phyloP scores from a whole-genome alignment of 2,888 invertebrate genomes.

The Meliscaeva auricollis region DNA sequence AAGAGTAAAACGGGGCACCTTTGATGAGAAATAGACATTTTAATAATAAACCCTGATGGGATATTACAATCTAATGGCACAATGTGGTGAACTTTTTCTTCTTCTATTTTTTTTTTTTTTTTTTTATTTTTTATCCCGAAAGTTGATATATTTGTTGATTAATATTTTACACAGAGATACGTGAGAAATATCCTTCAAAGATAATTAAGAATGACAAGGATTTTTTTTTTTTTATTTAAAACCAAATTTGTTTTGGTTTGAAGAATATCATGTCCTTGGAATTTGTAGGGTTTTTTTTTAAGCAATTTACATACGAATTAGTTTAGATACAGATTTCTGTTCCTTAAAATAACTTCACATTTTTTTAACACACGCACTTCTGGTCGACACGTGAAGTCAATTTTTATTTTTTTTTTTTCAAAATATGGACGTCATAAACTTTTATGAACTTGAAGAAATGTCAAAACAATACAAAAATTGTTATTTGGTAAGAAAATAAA shows the following conservation, averaged over 20 bases:
- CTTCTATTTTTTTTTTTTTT: not conserved
- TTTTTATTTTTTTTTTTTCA: no score
- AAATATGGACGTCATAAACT: no score
- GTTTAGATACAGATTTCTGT: no score
- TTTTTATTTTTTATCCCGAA: slow-evolving; percentile 14
- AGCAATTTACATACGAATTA: no score
- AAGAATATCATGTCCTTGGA: not conserved
- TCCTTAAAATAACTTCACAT: no score
- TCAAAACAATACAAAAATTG: no score
- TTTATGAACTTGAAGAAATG: no score
- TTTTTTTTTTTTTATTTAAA: not conserved
- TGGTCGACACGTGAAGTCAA: no score
- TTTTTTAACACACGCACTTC: no score
- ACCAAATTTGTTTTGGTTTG: not conserved
- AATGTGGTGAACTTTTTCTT: slow-evolving; percentile 9
- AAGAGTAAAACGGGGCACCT: slow-evolving; percentile 14
- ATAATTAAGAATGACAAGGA: slow-evolving; percentile 31
- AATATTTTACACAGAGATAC: not conserved
- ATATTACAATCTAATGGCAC: slow-evolving; percentile 4
- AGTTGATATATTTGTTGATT: slow-evolving; percentile 43
- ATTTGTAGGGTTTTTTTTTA: not conserved
- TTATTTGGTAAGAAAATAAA: no score
- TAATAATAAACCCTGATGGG: slow-evolving; percentile 60
- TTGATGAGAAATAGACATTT: slow-evolving; percentile 69
- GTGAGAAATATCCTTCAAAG: slow-evolving; percentile 7